Evolutionary conservation across 2,113 vertebrate genomes (phyloP).

Genomic region (Petrocephalus microphthalmus): DNA sequence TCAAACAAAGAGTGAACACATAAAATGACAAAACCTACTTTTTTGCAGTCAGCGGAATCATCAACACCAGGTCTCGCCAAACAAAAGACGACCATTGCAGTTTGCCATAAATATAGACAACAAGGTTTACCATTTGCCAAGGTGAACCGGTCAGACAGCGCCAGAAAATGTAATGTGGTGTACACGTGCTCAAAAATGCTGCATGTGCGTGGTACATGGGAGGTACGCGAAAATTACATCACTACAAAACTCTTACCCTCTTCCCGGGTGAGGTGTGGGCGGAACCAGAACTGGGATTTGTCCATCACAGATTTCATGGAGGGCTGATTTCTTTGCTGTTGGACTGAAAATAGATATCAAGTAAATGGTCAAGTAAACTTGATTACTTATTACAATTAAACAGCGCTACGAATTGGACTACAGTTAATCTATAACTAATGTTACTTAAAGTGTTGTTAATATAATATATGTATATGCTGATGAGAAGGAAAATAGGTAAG

Average conservation of each 20-base stretch:
- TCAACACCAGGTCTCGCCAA: not conserved
- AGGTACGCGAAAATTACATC: not conserved
- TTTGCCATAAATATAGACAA: not conserved
- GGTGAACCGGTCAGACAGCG: not conserved
- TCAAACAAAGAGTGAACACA: no score
- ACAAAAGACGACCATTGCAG: not conserved
- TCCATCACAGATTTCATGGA: conserved; percentile 96
- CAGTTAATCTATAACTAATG: not conserved
- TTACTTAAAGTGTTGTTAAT: not conserved
- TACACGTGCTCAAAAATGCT: not conserved
- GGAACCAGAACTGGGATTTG: conserved; percentile 85
- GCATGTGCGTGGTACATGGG: not conserved
- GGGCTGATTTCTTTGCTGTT: conserved; percentile 55
- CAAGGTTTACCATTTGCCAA: not conserved
- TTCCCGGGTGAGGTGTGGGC: conserved; percentile 72
- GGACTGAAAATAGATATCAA: not conserved
- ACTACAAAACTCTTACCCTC: conserved; percentile 60
- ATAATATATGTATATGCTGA: not conserved
- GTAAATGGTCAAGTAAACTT: not conserved
- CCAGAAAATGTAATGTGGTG: not conserved
- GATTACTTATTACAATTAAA: not conserved
- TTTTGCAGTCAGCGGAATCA: not conserved
- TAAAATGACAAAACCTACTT: no score
- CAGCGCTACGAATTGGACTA: not conserved
- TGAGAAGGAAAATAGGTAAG: not conserved